Base-by-base conservation (phyloP, 1,140 invertebrate genomes). In the Aplysia californica region DNA sequence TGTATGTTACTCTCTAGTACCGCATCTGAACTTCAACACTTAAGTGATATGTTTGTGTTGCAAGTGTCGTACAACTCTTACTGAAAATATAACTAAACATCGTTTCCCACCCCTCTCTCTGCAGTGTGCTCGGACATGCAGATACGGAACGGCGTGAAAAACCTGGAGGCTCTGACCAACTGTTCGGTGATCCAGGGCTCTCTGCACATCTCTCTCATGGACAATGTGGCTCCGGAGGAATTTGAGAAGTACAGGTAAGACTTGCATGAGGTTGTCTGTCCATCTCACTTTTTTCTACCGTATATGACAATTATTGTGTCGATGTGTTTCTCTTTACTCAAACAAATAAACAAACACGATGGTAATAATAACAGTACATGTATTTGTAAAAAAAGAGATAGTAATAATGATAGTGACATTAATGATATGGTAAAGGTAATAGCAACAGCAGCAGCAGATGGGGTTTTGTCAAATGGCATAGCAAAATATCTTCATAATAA, bases 141-240 rank as follows among this genome's bases (percentile, higher is more conserved):
- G 61, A 84, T 88, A 21, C 79, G 96, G 78, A 97, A 96, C 90
- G 90, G 88, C 55, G 92, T 94, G 73, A 88, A 90, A 3, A 87
- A 93, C 75, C 93, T 98, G 79, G 85, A 90, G 64, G 91, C 92
- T 82, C 90, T 98, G 82, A 86, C 91, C 66, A 94, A 94, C 64
- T 98, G 97, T 88, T 93, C 93, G 26, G 93, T 96, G 55, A 94
- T 98, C 80, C 95, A 97, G 91, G 96, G 96, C 10, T 93, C 93
- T 79, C 91, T 97, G 50, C 93, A 94, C 81, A 95, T 97, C 79
- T 90, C 95, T 10, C 90, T 96, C 31, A 94, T 97, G 71, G 84
- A 87, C 44, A 79, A 82, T 67, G 82, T 78, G 10, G 78, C 71
- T 0, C 76, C 81, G 31, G 76, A 82, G 64, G 82, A 86, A 44